A percentile compares a stretch with the other conserved stretches of the same genome.
Evolutionary conservation across 2,797 vertebrate species (phyloP).

Genomic region (Dermochelys coriacea): DNA sequence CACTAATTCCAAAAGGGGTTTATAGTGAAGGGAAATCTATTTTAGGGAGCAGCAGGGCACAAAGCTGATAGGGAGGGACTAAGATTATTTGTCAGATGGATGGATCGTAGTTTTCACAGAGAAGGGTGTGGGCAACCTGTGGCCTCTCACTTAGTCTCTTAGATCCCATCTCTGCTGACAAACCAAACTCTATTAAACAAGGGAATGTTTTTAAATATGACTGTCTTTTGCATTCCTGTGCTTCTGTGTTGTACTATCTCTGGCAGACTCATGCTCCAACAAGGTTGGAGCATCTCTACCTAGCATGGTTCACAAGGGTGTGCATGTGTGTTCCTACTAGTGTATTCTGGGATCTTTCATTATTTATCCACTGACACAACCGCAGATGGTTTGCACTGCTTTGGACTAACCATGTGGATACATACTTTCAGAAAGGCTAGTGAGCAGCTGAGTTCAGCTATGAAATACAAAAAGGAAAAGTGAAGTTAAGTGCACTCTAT

Average conservation of each 20-base stretch:
- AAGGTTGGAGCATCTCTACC: neutral
- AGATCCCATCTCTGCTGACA: neutral
- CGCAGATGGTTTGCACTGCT: neutral
- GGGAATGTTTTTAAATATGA: neutral
- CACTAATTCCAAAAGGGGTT: neutral
- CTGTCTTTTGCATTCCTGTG: neutral
- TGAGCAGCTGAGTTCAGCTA: neutral
- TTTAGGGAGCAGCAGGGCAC: neutral
- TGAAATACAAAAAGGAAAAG: neutral
- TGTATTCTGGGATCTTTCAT: neutral
- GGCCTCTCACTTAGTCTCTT: neutral
- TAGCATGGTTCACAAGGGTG: neutral
- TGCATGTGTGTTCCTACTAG: neutral
- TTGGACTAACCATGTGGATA: neutral
- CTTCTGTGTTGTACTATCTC: neutral
- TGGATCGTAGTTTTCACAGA: neutral
- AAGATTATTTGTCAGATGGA: rapidly evolving
- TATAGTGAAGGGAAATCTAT: neutral
- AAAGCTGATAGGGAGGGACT: neutral
- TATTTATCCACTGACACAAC: neutral
- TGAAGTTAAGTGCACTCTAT: neutral
- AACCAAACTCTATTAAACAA: neutral
- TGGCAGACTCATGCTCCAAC: neutral
- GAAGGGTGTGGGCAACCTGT: neutral
- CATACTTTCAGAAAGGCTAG: neutral